Conservation (phyloP, 2,797 vertebrate species). For the Acrocephalus scirpaceus region DNA sequence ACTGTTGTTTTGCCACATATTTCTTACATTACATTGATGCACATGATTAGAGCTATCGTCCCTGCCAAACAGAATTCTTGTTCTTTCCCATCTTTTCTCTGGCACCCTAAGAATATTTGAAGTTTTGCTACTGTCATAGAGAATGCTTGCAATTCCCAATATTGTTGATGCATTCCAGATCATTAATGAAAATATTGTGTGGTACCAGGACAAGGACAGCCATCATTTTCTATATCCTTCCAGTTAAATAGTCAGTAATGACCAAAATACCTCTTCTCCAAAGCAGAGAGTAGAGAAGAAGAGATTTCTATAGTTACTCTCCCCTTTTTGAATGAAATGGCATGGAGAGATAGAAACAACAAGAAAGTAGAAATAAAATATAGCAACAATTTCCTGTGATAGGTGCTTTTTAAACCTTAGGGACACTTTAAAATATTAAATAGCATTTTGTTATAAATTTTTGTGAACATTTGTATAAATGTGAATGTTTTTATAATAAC, state of each 20-base stretch:
- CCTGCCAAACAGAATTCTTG: background rate
- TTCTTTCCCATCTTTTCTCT: background rate
- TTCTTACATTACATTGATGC: background rate
- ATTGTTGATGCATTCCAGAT: fast-evolving
- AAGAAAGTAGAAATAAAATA: background rate
- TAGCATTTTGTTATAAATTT: background rate
- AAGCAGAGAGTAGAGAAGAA: background rate
- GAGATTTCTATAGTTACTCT: background rate
- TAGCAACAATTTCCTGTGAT: background rate
- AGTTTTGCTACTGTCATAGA: background rate
- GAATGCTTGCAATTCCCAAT: background rate
- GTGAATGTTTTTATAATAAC: background rate
- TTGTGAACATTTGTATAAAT: background rate
- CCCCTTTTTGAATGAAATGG: background rate
- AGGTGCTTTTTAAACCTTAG: background rate
- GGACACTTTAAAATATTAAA: background rate
- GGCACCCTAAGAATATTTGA: background rate
- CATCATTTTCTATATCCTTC: background rate
- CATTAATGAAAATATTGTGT: background rate
- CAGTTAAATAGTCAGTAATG: background rate
- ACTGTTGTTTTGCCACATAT: background rate
- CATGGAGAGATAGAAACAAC: background rate
- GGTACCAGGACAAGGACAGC: background rate
- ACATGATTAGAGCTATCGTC: background rate
- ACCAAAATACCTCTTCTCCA: background rate